Conservation (phyloP, 2,888 invertebrate genomes). For the Endotricha flammealis region DNA sequence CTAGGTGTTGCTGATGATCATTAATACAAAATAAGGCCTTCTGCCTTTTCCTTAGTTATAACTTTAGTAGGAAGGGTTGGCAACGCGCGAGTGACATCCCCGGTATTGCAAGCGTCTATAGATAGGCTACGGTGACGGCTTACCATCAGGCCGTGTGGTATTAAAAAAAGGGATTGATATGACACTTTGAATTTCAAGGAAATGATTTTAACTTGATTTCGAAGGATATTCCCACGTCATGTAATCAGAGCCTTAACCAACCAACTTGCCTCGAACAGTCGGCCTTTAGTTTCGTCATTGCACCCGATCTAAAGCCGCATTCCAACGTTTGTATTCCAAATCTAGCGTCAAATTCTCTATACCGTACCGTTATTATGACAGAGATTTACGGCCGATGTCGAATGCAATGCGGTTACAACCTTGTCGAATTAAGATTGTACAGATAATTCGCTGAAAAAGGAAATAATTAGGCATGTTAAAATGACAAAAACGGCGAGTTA, state of each 20-base stretch:
- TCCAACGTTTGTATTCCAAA: constrained; percentile 36
- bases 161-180: no score
- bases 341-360: constrained; percentile 38
- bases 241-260: constrained; percentile 4
- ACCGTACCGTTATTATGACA: constrained; percentile 30
- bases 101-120: neutral
- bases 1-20: no score
- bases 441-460: constrained; percentile 22
- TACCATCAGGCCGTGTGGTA: no score
- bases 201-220: no score
- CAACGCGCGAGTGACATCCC: neutral
- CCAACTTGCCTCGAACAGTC: constrained; percentile 14
- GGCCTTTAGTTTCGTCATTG: constrained; percentile 48
- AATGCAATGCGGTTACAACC: constrained; percentile 27
- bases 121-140: neutral
- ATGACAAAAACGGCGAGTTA: constrained; percentile 6
- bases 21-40: no score
- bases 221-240: no score
- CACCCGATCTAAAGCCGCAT: constrained; percentile 31
- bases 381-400: constrained; percentile 34
- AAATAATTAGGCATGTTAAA: constrained; percentile 23
- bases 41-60: no score
- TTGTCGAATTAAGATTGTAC: constrained; percentile 26
- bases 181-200: no score
- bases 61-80: neutral